Evolutionary conservation across 2,888 invertebrate species (phyloP), one percentile per base, ranked within the genome.

Genomic region (Eupithecia subfuscata): DNA sequence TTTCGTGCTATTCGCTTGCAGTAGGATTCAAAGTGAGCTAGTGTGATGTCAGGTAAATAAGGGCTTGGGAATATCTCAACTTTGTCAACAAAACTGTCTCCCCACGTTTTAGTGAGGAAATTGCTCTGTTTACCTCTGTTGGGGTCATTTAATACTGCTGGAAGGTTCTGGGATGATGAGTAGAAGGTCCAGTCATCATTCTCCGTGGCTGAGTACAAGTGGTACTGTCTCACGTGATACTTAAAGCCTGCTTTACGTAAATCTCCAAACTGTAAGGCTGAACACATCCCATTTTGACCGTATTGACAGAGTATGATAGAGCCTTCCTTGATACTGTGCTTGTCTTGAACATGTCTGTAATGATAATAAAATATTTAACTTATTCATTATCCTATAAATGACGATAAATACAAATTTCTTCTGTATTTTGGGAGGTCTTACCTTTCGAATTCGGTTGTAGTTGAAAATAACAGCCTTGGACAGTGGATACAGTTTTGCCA

Each of bases 71-170:
- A 96, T 83, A 99, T 96, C 68, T 96, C 96, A 40, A 96, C 95
- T 84, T 97, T 97, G 79, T 99, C 99, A 30, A 98, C 96, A 92
- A 99, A 99, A 76, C 96, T 96, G 85, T 99, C 99, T 67, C 99
- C 99, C 99, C 99, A 99, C 78, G 98, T 98, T 90, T 98, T 98
- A 0, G 99, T 99, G 87, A 99, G 99, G 87, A 99, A 98, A 90
- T 99, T 97, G 80, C 96, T 96, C 90, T 98, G 97, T 91, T 98
- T 99, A 81, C 98, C 97, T 87, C 97, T 97, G 79, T 97, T 97
- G 0, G 99, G 99, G 92, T 99, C 99, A 93, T 99, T 99, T 79
- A 99, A 95, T 81, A 98, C 98, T 75, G 99, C 98, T 56, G 99
- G 98, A 81, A 99, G 95, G 92, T 99, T 99, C 92, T 99, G 99